Conservation (phyloP, 2,888 invertebrate genomes). For the Andrena flavipes region DNA sequence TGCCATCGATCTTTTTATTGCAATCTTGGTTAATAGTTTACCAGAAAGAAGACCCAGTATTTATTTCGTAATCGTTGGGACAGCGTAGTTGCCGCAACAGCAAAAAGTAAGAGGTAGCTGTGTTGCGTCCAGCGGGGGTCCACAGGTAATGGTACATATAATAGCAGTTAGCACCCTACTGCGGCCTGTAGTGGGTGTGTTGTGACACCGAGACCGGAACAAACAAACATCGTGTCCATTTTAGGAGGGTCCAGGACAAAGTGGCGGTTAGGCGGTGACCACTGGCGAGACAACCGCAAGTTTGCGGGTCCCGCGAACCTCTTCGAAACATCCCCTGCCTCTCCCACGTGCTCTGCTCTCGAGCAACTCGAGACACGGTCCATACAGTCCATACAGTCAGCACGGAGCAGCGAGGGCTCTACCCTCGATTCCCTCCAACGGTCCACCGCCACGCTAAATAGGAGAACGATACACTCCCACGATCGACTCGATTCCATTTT, state of each 20-base stretch:
- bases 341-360: slow-evolving; percentile 10
- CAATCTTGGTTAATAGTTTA: neutral
- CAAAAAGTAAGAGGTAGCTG: slow-evolving; percentile 14
- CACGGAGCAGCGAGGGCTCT: slow-evolving; percentile 9
- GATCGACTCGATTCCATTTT: slow-evolving; percentile 66
- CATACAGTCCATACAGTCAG: slow-evolving; percentile 25
- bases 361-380: slow-evolving; percentile 26
- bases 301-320: slow-evolving; percentile 57
- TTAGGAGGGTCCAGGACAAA: slow-evolving; percentile 62
- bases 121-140: slow-evolving; percentile 46
- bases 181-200: slow-evolving; percentile 81
- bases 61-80: neutral
- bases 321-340: slow-evolving; percentile 32
- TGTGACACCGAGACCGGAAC: slow-evolving; percentile 80
- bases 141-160: slow-evolving; percentile 71
- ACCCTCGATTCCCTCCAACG: slow-evolving; percentile 60
- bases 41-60: neutral
- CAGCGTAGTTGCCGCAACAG: neutral
- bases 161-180: slow-evolving; percentile 79
- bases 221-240: slow-evolving; percentile 80
- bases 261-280: slow-evolving; percentile 52
- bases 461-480: slow-evolving; percentile 75
- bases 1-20: no score
- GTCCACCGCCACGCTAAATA: slow-evolving; percentile 71
- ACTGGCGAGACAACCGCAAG: slow-evolving; percentile 72